Evolutionary conservation across 2,113 vertebrate species (phyloP).

Genomic region (Mixornis gularis): DNA sequence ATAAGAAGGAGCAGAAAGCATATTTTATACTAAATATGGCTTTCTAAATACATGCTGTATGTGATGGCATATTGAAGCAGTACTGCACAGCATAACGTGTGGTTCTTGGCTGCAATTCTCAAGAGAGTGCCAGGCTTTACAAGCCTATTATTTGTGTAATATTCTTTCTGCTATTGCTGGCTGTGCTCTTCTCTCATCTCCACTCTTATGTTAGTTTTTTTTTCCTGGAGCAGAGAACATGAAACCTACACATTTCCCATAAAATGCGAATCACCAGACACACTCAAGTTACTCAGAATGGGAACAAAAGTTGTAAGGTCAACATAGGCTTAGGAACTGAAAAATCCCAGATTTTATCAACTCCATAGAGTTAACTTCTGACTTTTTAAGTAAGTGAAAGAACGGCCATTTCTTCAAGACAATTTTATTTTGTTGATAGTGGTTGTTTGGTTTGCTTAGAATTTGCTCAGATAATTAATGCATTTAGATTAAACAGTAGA

Average conservation of each 20-base stretch:
- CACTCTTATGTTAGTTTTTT: background rate
- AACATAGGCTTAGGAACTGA: background rate
- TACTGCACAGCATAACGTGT: background rate
- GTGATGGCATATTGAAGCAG: background rate
- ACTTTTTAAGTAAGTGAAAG: background rate
- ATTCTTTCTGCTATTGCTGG: background rate
- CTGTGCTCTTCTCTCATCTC: background rate
- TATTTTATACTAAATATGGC: background rate
- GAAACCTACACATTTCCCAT: background rate
- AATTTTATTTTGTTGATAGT: background rate
- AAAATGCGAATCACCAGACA: background rate
- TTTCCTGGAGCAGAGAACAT: background rate
- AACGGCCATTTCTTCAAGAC: background rate
- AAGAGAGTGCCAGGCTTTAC: background rate
- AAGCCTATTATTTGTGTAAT: constrained; percentile 38
- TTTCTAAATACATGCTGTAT: background rate
- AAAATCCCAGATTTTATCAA: background rate
- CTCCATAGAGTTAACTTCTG: background rate
- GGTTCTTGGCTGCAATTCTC: background rate
- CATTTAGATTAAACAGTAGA: background rate
- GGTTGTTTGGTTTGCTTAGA: background rate
- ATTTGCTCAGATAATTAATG: background rate
- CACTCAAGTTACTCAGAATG: background rate
- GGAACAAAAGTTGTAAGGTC: background rate
- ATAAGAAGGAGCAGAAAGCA: background rate